A percentile compares a stretch with the other conserved stretches of the same genome.
phyloP scores from a whole-genome alignment of 2,113 vertebrate genomes.

The Microtus pennsylvanicus region DNA sequence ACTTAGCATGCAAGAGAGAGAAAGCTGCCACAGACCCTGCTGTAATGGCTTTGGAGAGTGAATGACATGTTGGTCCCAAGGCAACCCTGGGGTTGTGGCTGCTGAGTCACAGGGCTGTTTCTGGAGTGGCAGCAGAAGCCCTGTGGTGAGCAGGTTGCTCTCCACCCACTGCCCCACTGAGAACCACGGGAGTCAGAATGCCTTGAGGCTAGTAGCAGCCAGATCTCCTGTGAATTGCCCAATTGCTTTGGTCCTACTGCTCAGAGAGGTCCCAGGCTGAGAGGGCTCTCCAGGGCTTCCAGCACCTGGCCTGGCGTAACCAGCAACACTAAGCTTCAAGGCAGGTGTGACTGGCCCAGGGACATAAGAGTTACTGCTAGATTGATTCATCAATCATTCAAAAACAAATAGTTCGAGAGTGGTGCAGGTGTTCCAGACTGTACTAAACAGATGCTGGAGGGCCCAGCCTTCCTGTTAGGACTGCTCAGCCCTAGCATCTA shows the following conservation, averaged over 20 bases:
- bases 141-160: not conserved
- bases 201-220: not conserved
- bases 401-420: constrained; percentile 53
- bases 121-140: not conserved
- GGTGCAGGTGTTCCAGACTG: constrained; percentile 49
- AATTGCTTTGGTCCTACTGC: accelerated
- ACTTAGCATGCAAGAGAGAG: constrained; percentile 63
- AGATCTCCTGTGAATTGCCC: not conserved
- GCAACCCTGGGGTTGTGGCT: not conserved
- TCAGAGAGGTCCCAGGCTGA: not conserved
- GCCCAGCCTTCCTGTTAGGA: not conserved
- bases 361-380: not conserved
- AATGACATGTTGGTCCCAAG: not conserved
- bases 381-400: constrained; percentile 66
- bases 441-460: constrained; percentile 52
- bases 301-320: not conserved
- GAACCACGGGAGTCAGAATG: not conserved
- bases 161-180: not conserved
- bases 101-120: constrained; percentile 52
- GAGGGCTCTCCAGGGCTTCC: not conserved
- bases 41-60: constrained; percentile 47
- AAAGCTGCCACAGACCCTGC: constrained; percentile 33
- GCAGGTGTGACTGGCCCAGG: constrained; percentile 60
- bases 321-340: not conserved
- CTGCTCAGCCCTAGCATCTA: not conserved